Evolutionary conservation across 2,888 invertebrate species (phyloP).

Genomic region (Aphidoletes aphidimyza): DNA sequence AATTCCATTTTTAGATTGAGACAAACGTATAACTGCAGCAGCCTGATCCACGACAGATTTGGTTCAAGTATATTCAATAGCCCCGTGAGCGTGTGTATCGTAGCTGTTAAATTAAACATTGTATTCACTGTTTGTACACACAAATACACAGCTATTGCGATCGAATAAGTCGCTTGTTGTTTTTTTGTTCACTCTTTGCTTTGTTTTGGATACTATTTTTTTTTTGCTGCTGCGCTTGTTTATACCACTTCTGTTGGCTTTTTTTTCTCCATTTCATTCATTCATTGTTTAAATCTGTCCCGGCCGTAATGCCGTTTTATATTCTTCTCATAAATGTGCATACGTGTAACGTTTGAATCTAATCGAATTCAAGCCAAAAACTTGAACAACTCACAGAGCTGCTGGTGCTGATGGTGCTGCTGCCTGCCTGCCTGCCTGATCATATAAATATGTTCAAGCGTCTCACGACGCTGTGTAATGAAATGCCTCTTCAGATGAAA

Average conservation of each 20-base stretch:
- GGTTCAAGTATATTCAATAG: slow-evolving; percentile 37
- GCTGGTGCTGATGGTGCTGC: too few species aligned
- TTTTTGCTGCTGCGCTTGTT: background rate
- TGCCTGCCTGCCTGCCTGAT: too few species aligned
- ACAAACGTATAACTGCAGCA: slow-evolving; percentile 15
- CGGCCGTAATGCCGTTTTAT: slow-evolving; percentile 29
- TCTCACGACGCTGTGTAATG: background rate
- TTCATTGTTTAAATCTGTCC: slow-evolving; percentile 20
- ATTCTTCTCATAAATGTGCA: slow-evolving; percentile 51
- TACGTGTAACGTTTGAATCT: background rate
- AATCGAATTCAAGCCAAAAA: background rate
- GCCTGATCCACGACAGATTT: slow-evolving; percentile 11
- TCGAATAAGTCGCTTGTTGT: background rate
- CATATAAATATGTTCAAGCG: background rate
- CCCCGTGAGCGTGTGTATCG: slow-evolving; percentile 3
- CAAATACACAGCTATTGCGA: slow-evolving; percentile 4
- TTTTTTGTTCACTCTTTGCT: slow-evolving; percentile 1
- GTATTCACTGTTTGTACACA: background rate
- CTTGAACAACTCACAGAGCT: too few species aligned
- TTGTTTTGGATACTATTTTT: background rate
- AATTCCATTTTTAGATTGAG: slow-evolving; percentile 51
- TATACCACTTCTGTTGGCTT: background rate
- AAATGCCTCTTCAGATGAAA: slow-evolving; percentile 48
- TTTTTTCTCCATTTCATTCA: slow-evolving; percentile 1
- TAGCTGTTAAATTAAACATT: slow-evolving; percentile 47